Evolutionary conservation across 2,797 vertebrate species (phyloP), one percentile per base, ranked within the genome.

Genomic region (Hyperoplus immaculatus): DNA sequence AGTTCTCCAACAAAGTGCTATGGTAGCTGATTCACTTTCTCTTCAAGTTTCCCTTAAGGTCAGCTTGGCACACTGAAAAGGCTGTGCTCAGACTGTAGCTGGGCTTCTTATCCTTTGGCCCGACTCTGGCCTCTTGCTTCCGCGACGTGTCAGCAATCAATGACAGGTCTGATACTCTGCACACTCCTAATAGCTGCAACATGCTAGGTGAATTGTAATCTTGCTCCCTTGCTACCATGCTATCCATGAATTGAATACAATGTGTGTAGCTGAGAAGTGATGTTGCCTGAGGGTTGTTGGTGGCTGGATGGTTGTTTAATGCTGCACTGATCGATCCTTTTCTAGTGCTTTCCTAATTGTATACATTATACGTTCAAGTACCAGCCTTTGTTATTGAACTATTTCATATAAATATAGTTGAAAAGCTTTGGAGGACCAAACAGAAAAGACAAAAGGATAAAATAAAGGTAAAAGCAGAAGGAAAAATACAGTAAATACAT

Each of bases 21-120:
- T 72, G 76, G 60, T 76, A 68, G 74, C 69, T 54, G 69, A 56
- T 79, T 78, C 54, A 4, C 62, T 58, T 71, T 78, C 73, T 77
- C 82, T 72, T 79, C 69, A 83, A 83, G 80, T 81, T 55, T 78
- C 54, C 55, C 58, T 11, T 82, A 80, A 85, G 83, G 82, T 90
- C 86, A 87, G 45, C 45, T 56, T 39, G 72, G 62, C 29, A 72
- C 77, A 1, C 58, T 65, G 82, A 75, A 80, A 29, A 71, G 78
- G 69, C 77, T 66, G 84, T 75, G 81, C 72, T 81, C 81, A 72
- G 82, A 85, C 77, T 77, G 15, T 21, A 63, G 69, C 81, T 78
- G 56, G 2, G 75, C 65, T 49, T 69, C 71, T 78, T 77, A 69
- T 80, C 71, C 84, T 75, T 70, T 69, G 63, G 77, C 75, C 80